Evolutionary conservation across 2,888 invertebrate genomes (phyloP), one percentile per base, ranked within the genome.

Genomic region (Gastrophysa polygoni): DNA sequence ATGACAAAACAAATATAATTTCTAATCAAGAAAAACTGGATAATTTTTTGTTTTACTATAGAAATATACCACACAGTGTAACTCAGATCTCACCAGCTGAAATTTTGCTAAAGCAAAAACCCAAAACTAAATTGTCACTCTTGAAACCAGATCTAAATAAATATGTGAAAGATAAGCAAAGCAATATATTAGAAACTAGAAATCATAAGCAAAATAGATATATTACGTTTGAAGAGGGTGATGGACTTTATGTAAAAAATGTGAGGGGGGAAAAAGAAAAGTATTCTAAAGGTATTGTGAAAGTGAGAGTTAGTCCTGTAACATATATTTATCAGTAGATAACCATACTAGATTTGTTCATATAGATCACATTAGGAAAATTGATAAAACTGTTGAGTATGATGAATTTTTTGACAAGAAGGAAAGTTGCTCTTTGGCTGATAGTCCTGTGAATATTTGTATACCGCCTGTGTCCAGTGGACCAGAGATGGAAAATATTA

Each of bases 21-120:
- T 28, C 43, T n/a, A 55, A 55, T 24, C 28, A 44, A 20, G 18
- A 55, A 16, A 55, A 44, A 55, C 16, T 55, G 8, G 46, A 55
- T 2, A 55, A 52, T 44, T 24, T 55, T 55, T 16, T 46, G 8
- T 55, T 46, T 21, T 55, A 46, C 17, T 44, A 54, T 56, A 66
- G 63, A 57, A 66, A 57, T 44, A 59, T 63, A 11, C 66, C 63
- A 3, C 55, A 55, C 14, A 55, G 55, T 24, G 0, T 43, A 14
- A 44, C 21, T 55, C 24, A 55, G 17, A n/a, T 52, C 8, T 34
- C 38, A 38, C 52, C 38, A 1, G 20, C 52, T 38, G 52, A 29
- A 21, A 14, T 52, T 18, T 32, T 52, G 20, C 7, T 52, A n/a
- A 20, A 21, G 14, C 48, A 57, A 57, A 57, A 57, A 57, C 57